Evolutionary conservation across 2,113 vertebrate species (phyloP), one percentile per base, ranked within the genome.

Genomic region (Clupea harengus): DNA sequence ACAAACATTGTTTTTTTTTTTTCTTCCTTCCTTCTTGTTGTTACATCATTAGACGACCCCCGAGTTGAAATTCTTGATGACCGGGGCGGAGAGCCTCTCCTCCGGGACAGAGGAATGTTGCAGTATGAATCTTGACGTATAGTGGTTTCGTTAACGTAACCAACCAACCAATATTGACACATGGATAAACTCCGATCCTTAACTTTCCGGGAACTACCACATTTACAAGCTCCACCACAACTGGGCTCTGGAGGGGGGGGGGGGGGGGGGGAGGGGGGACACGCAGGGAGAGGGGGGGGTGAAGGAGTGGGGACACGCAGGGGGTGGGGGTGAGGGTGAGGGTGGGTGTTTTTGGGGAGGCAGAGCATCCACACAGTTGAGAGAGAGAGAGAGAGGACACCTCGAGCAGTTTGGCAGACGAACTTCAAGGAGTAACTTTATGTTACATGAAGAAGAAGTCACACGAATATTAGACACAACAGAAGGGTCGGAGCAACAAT

Each of bases 41-140:
- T 84, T 89, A 90, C 86, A 88, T 90, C 87, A 89, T 87, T 84
- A 86, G 82, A 89, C 86, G 84, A 88, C 87, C 90, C 88, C 72
- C 86, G 88, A 85, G 88, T 86, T 90, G 88, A 89, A 86, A 91
- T 91, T 89, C 89, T 86, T 84, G 89, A 89, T 85, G 89, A 90
- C 85, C 25, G 57, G 87, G 57, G 87, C 85, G 88, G 89, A 91
- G 88, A 75, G 80, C 86, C 86, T 82, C 88, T 86, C 93, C 89
- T 89, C 90, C 87, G 85, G 88, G 87, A 90, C 87, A 92, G 91
- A 92, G 93, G 93, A 95, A 94, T 94, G 94, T 93, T 92, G 89
- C 89, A 94, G 94, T 92, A 91, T 90, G 88, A 93, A 90, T 91
- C 89, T 78, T 82, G 88, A 93, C 75, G 52, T 88, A 92, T 86